Base-by-base conservation (phyloP, 2,797 vertebrate genomes). In the Denticeps clupeoides region DNA sequence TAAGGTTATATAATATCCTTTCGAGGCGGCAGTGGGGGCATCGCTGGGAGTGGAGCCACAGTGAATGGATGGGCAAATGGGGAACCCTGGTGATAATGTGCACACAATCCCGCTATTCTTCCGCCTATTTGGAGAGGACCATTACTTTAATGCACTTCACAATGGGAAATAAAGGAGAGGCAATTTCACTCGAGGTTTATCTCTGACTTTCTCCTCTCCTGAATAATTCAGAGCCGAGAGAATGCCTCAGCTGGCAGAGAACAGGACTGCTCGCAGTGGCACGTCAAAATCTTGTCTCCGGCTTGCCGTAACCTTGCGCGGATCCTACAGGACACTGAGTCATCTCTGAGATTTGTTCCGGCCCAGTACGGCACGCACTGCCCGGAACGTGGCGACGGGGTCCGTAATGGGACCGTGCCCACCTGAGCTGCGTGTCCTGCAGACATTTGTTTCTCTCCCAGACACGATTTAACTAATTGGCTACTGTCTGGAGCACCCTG, bases 81-180 rank as follows among this genome's bases (percentile, higher is more conserved):
- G 44, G 41, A 50, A 25, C 41, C 29, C 37, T 48, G 45, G 43
- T 53, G 58, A 55, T 54, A 43, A 47, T 64, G 29, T 23, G 10
- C 18, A 21, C 49, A 29, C 45, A 33, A 53, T 58, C 57, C 41
- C 18, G 26, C 42, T 46, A 21, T 46, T 55, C 49, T 53, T 56
- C 33, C 44, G 46, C 56, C 18, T 37, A 18, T 57, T 58, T 58
- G 49, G 53, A 60, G 33, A 52, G 46, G 41, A 29, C 59, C 44
- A 59, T 64, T 58, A 60, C 59, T 63, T 53, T 59, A 63, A 66
- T 58, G 54, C 47, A 55, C 51, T 54, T 55, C 53, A 53, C 61
- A 54, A 46, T 53, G 44, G 41, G 48, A 28, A 48, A 49, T 49
- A 52, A 60, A 63, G 45, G 38, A 44, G 44, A 48, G 49, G 13